These are phyloP conservation scores for Paradoxurus hermaphroditus DNA, from an alignment of 2,113 vertebrate genomes.

Conservation along the genomic window DNA sequence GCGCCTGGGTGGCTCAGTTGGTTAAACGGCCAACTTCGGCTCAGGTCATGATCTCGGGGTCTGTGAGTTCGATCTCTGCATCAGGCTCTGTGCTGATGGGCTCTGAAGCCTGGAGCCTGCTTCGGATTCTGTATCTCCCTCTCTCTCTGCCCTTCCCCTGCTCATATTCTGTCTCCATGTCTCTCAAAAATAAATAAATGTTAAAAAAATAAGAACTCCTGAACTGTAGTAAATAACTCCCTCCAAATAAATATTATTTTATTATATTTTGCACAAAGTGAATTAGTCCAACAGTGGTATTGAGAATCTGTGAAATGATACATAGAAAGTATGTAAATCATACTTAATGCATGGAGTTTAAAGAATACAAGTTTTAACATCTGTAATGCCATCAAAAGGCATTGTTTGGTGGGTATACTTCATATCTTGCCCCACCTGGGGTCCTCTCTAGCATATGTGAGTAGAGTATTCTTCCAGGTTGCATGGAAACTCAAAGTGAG, in stretches of 20 bases:
- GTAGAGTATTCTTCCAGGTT: neutral
- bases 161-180: too few species aligned
- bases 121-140: too few species aligned
- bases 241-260: neutral
- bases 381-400: neutral
- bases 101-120: too few species aligned
- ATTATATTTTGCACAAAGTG: neutral
- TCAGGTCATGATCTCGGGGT: too few species aligned
- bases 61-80: too few species aligned
- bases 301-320: neutral
- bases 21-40: too few species aligned
- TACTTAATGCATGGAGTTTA: neutral
- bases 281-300: neutral
- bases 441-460: neutral
- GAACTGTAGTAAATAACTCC: neutral
- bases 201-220: too few species aligned
- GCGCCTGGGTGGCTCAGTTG: too few species aligned
- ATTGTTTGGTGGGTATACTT: neutral
- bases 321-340: neutral
- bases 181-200: too few species aligned
- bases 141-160: too few species aligned
- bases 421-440: fast-evolving
- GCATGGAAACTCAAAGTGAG: neutral
- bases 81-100: too few species aligned
- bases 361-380: neutral